phyloP scores from a whole-genome alignment of 53 echinoderm and acorn worm genomes.

The Astropecten irregularis region DNA sequence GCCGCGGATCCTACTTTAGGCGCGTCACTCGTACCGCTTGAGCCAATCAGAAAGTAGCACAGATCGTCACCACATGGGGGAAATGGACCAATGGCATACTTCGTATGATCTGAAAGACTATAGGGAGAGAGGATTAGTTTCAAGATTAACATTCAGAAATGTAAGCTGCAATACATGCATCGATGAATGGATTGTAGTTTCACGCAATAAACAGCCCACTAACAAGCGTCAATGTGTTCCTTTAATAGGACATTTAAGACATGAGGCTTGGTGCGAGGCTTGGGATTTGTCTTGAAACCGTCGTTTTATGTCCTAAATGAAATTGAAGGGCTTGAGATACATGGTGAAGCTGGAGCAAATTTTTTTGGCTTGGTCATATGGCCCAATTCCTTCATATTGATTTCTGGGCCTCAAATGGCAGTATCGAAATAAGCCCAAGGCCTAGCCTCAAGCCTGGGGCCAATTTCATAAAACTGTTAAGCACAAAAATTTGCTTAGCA shows the following conservation, averaged over 20 bases:
- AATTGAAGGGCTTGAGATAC: too few relatives aligned
- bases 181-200: not conserved
- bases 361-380: too few relatives aligned
- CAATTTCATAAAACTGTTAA: too few relatives aligned
- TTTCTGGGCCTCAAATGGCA: too few relatives aligned
- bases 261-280: not conserved
- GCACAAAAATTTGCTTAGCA: too few relatives aligned
- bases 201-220: not conserved
- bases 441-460: too few relatives aligned
- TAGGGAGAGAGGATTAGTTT: too few relatives aligned
- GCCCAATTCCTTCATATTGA: too few relatives aligned
- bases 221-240: not conserved
- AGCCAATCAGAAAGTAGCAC: constrained; percentile 27
- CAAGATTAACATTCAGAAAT: not conserved
- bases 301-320: too few relatives aligned
- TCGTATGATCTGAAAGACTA: not conserved
- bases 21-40: not conserved
- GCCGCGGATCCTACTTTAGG: not conserved
- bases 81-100: constrained; percentile 25
- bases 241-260: not conserved
- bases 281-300: not conserved
- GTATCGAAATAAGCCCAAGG: too few relatives aligned
- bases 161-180: not conserved
- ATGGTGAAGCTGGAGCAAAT: too few relatives aligned
- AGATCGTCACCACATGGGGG: constrained; percentile 18